These are phyloP conservation scores for Ochotona princeps DNA, from an alignment of 2,113 vertebrate genomes.

Conservation along the genomic window DNA sequence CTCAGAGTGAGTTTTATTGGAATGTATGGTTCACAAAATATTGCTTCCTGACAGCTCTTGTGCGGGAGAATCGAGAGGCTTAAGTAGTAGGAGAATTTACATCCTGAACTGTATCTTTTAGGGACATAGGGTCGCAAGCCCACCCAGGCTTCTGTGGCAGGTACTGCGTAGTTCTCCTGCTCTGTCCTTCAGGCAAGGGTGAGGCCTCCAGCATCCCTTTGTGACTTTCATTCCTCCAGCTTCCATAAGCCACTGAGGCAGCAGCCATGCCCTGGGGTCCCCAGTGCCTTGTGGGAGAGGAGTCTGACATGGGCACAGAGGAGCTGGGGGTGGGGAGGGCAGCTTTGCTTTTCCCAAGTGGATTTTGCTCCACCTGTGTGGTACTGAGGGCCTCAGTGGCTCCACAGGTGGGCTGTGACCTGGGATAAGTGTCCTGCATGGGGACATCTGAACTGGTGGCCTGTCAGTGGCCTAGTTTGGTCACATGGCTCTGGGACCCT, in stretches of 20 bases:
- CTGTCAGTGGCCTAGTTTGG: not conserved
- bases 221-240: too few species aligned
- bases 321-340: not conserved
- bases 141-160: not conserved
- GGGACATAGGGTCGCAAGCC: conserved; percentile 27
- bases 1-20: conserved; percentile 80
- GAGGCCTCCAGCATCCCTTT: not conserved
- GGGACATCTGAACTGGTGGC: not conserved
- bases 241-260: not conserved
- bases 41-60: conserved; percentile 56
- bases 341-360: not conserved
- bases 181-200: not conserved
- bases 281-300: not conserved
- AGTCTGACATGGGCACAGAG: not conserved
- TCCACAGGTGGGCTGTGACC: not conserved
- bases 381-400: not conserved
- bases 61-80: conserved; percentile 75
- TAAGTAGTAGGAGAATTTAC: conserved; percentile 72
- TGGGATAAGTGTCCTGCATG: fast-evolving
- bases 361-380: not conserved
- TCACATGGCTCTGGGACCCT: not conserved
- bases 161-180: not conserved
- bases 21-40: conserved; percentile 84
- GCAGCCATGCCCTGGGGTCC: not conserved
- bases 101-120: conserved; percentile 56